These are phyloP conservation scores for Lophius piscatorius DNA, from an alignment of 2,113 vertebrate species.

Conservation along the genomic window DNA sequence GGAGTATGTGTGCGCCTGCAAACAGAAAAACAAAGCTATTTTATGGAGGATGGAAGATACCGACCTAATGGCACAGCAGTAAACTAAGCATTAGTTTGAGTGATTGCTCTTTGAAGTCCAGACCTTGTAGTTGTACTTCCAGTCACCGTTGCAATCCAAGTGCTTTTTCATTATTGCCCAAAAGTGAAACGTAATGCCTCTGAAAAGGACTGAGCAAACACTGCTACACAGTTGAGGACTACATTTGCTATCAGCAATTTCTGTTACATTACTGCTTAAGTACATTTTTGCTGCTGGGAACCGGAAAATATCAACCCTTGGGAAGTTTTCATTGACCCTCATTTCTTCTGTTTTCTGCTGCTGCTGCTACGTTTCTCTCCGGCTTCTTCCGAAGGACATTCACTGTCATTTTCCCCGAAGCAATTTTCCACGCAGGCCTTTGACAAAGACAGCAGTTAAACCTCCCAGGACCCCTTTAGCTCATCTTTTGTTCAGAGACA, in stretches of 20 bases:
- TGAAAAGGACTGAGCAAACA: conserved; percentile 5
- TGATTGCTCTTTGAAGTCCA: not conserved
- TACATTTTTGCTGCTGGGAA: conserved; percentile 43
- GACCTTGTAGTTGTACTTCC: not conserved
- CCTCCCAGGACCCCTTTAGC: conserved; percentile 41
- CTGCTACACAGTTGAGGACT: not conserved
- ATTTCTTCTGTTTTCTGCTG: conserved; percentile 57
- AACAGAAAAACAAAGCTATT: not conserved
- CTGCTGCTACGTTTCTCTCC: conserved; percentile 28
- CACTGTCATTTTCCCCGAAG: conserved; percentile 65
- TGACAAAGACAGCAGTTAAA: conserved; percentile 56
- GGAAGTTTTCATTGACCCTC: conserved; percentile 56
- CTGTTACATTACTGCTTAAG: conserved; percentile 36
- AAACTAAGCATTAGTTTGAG: not conserved
- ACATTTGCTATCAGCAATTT: conserved; percentile 17
- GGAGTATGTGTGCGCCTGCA: not conserved
- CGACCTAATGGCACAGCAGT: not conserved
- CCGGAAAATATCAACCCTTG: conserved; percentile 42
- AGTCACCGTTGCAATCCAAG: not conserved
- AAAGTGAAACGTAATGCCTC: not conserved
- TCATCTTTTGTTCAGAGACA: conserved; percentile 49
- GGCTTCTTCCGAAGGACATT: conserved; percentile 57
- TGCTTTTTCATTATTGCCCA: not conserved
- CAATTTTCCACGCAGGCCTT: conserved; percentile 63
- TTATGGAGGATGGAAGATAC: not conserved